Evolutionary conservation across 2,113 vertebrate genomes (phyloP), one percentile per base, ranked within the genome.

Genomic region (Spilogale gracilis): DNA sequence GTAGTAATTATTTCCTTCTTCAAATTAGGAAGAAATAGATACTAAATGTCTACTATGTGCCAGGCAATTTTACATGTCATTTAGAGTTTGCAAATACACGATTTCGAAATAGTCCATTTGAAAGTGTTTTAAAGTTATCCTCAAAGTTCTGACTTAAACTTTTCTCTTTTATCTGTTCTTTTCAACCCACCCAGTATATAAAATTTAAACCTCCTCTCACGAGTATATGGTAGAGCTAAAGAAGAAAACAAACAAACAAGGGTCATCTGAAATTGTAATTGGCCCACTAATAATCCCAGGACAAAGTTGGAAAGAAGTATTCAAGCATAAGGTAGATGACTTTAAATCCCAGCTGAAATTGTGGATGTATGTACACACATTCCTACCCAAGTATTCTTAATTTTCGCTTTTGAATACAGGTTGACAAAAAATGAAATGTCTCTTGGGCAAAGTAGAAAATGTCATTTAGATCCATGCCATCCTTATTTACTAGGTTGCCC

Each of bases 311-410:
- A 96, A 92, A 63, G 88, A 60, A 78, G 71, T 69, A 50, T 43
- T 95, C 43, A 48, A 96, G 63, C 93, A 86, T 89, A 97, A 97
- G 96, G 96, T 97, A 98, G 78, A 78, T 90, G 27, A 79, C 61
- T 81, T 88, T 52, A 9, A 67, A 92, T 90, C 18, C n/a, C 58
- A 91, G 8, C 56, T 92, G 92, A 95, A 91, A 92, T 38, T 94
- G 32, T 87, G 58, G 67, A 20, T 71, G 32, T 78, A 74, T 78
- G 1, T 32, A 78, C 2, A 95, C 25, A 7, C 45, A 60, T 83
- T 30, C 50, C 38, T 94, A 48, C 43, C 13, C 74, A 48, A 69
- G 12, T 84, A 71, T 93, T 95, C n/a, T 84, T 89, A 58, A 86
- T n/a, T 93, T 30, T 79, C 14, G 7, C 32, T n/a, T 76, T 84